Evolutionary conservation across 2,113 vertebrate species (phyloP), one percentile per base, ranked within the genome.

Genomic region (Dolichallabes microphthalmus): DNA sequence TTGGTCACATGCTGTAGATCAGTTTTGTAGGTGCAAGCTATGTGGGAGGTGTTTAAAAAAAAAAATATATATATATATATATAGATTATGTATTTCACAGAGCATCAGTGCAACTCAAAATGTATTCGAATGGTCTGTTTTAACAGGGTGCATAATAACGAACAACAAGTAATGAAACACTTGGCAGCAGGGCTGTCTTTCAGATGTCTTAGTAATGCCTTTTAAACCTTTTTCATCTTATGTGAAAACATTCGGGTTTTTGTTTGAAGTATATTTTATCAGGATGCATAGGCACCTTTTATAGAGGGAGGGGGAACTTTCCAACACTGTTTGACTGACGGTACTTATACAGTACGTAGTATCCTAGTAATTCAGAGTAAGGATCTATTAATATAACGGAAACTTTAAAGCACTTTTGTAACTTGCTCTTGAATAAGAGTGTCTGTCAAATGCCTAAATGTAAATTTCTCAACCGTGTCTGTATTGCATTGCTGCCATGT

Each of bases 151-250:
- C 27, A 25, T 14, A 15, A 53, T 52, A 52, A 35, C 32, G 17
- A 69, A 30, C 15, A 69, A 74, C 71, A 74, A 25, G 50, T 76
- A 17, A 53, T 76, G 50, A 76, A 76, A 76, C n/a, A 55, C 6
- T 4, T 3, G 17, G n/a, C 52, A 76, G 74, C 52, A 30, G 52
- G 52, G 0, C 14, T 76, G 52, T 55, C 52, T 55, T 76, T 55
- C n/a, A 76, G 50, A 53, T 76, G 73, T 27, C 14, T 1, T 52
- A n/a, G 22, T 75, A n/a, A 53, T 52, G 73, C 25, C 25, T 53
- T 2, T 50, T 74, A 53, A 12, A 76, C 22, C 15, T 53, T 53
- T 53, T 74, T 2, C 4, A 1, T 20, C 50, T 73, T 50, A 30
- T 25, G 45, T 75, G 52, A 45, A 9, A 15, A 12, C 25, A 53